Conservation (phyloP, 2,113 vertebrate species). For the Oryzias celebensis region DNA sequence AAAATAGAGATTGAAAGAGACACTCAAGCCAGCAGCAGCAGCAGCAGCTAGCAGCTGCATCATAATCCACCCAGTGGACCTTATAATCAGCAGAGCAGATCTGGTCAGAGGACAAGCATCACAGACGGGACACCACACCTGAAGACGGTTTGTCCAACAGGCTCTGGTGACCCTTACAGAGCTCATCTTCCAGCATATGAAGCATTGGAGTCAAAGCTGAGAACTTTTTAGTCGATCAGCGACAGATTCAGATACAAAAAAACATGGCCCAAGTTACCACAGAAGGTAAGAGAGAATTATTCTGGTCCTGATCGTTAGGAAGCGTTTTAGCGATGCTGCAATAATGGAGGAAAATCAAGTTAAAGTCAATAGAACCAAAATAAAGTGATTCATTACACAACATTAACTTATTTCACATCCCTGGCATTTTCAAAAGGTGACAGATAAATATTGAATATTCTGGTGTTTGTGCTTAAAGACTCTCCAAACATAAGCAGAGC, state of each 20-base stretch:
- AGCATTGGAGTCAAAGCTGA: conserved; percentile 11
- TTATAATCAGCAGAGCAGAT: conserved; percentile 39
- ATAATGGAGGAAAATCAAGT: too few relatives aligned
- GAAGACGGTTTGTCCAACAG: conserved; percentile 4
- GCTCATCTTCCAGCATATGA: not conserved
- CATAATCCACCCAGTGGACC: conserved; percentile 28
- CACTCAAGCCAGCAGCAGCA: conserved; percentile 57
- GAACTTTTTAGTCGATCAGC: conserved; percentile 11
- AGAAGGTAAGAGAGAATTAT: conserved; percentile 71
- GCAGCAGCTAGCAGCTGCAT: conserved; percentile 57
- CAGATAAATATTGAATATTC: too few relatives aligned
- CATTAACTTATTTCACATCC: not conserved
- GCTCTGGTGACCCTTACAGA: not conserved
- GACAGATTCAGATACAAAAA: conserved; percentile 27
- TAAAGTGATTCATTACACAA: not conserved
- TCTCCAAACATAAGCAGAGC: not conserved
- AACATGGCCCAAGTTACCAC: conserved; percentile 60
- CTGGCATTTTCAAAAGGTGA: not conserved
- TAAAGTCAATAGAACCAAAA: too few relatives aligned
- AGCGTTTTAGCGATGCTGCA: not conserved
- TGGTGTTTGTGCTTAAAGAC: not conserved
- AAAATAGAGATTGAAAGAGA: conserved; percentile 74
- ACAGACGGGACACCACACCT: conserved; percentile 6
- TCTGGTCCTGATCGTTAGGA: not conserved
- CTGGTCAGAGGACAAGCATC: conserved; percentile 10